Percentiles rank a stretch among this genome's conserved stretches.
Conservation (phyloP, 2,888 invertebrate genomes). For the Steromphala cineraria region DNA sequence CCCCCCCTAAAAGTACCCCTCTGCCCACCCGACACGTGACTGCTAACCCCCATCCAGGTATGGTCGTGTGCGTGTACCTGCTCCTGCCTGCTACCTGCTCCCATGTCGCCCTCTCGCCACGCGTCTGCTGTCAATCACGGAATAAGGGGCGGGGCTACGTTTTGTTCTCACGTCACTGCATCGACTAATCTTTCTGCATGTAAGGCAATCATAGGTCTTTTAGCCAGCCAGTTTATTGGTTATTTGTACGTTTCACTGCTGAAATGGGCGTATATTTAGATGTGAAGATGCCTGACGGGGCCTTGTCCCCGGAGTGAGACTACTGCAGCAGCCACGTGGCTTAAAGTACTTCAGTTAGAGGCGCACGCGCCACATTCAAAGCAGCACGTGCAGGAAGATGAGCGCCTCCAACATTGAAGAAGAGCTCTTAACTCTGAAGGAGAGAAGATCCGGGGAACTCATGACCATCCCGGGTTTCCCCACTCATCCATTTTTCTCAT, state of each 20-base stretch:
- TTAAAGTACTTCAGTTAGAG: neutral
- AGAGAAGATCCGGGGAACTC: neutral
- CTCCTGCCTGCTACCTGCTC: neutral
- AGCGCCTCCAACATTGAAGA: neutral
- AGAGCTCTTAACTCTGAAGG: neutral
- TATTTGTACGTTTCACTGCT: too few relatives aligned
- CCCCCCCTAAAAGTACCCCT: neutral
- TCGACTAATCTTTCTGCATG: too few relatives aligned
- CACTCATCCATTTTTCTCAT: neutral
- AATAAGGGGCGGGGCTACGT: too few relatives aligned
- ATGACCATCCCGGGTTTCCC: neutral
- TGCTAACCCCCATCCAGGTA: neutral
- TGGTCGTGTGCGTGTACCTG: neutral
- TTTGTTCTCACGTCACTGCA: too few relatives aligned
- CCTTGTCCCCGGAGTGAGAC: too few relatives aligned
- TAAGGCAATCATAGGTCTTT: too few relatives aligned
- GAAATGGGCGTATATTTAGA: too few relatives aligned
- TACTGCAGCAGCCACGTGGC: neutral
- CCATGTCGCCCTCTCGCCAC: too few relatives aligned
- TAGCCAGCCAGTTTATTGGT: too few relatives aligned
- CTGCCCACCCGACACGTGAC: neutral
- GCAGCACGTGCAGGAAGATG: neutral
- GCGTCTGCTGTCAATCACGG: too few relatives aligned
- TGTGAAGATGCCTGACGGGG: too few relatives aligned
- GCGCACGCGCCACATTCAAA: slow-evolving; percentile 9